Evolutionary conservation across 2,888 invertebrate species (phyloP).

Genomic region (Epinotia brunnichana): DNA sequence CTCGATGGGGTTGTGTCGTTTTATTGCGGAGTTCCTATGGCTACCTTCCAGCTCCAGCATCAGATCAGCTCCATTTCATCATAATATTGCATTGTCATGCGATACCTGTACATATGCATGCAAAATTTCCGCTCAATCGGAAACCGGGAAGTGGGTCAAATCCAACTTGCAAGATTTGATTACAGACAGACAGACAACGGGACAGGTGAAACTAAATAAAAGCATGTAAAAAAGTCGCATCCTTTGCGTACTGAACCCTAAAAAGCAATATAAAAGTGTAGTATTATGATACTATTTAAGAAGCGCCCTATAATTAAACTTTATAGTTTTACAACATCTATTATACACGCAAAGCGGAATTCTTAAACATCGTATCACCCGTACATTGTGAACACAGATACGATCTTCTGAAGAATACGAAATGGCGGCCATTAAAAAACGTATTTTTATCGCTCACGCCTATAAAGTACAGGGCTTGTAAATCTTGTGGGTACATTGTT

Average conservation of each 20-base stretch:
- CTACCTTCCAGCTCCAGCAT: too few species aligned
- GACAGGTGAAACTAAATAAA: too few species aligned
- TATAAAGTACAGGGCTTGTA: slow-evolving; percentile 31
- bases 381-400: background rate
- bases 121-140: too few species aligned
- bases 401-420: background rate
- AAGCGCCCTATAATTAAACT: slow-evolving; percentile 9
- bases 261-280: background rate
- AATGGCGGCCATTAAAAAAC: slow-evolving; percentile 4
- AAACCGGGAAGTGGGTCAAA: too few species aligned
- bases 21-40: too few species aligned
- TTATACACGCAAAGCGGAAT: background rate
- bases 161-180: too few species aligned
- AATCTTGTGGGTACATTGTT: slow-evolving; percentile 35
- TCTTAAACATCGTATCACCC: background rate
- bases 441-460: slow-evolving; percentile 21
- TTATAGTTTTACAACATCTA: slow-evolving; percentile 16
- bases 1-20: too few species aligned
- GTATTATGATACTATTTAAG: background rate
- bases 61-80: too few species aligned
- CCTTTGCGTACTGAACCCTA: background rate
- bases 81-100: too few species aligned
- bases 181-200: too few species aligned
- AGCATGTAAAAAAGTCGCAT: too few species aligned
- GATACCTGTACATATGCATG: too few species aligned